Evolutionary conservation across 1,140 invertebrate genomes (phyloP).

Genomic region (Drosophila parvula): DNA sequence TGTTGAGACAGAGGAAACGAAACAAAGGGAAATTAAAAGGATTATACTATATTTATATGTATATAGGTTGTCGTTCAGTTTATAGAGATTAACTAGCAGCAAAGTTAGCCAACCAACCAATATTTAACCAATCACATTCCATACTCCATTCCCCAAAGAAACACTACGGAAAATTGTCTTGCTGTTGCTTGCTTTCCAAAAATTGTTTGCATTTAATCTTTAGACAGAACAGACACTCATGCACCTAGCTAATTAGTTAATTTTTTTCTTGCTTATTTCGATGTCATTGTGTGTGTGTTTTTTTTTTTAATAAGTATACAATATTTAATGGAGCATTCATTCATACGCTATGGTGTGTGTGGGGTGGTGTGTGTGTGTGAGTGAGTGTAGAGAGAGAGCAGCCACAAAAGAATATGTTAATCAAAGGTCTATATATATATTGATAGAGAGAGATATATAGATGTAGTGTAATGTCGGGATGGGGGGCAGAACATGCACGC

Average conservation of each 20-base stretch:
- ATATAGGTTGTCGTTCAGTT: constrained; percentile 28
- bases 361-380: background rate
- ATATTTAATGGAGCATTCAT: constrained; percentile 57
- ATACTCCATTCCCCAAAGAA: constrained; percentile 43
- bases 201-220: constrained; percentile 39
- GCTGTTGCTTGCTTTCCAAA: constrained; percentile 36
- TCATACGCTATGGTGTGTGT: constrained; percentile 61
- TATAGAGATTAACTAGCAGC: constrained; percentile 33
- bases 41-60: constrained; percentile 16
- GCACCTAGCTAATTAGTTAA: constrained; percentile 74
- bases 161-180: constrained; percentile 50
- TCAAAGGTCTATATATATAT: constrained; percentile 40
- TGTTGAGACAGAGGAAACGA: constrained; percentile 49
- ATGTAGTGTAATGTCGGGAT: constrained; percentile 19
- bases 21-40: constrained; percentile 39
- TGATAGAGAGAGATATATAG: background rate
- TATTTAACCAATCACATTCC: constrained; percentile 50
- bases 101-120: constrained; percentile 36
- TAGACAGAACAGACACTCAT: constrained; percentile 72
- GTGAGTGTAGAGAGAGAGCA: constrained; percentile 32
- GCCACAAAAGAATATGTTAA: constrained; percentile 50
- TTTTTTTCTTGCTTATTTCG: constrained; percentile 21
- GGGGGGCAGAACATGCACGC: constrained; percentile 65
- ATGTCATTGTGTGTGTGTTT: constrained; percentile 16
- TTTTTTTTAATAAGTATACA: constrained; percentile 27